Conservation (phyloP, 2,888 invertebrate genomes). For the Bedellia somnulentella region DNA sequence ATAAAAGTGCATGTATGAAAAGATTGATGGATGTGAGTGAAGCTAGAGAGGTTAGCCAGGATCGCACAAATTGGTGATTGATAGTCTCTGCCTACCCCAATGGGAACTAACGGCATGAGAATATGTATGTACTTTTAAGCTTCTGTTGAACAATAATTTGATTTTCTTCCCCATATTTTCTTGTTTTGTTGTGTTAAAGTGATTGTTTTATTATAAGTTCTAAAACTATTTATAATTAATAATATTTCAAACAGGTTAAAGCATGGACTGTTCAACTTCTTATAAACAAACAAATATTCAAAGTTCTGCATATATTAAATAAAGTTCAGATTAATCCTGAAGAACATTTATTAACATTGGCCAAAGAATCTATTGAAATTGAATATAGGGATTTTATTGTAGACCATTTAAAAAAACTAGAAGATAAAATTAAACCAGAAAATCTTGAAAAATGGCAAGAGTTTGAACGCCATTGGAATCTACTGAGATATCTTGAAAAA, state of each 20-base stretch:
- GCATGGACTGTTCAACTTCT: slow-evolving; percentile 66
- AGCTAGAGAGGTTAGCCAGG: too few species aligned
- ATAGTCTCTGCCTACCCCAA: too few species aligned
- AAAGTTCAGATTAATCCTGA: slow-evolving; percentile 64
- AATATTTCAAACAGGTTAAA: slow-evolving; percentile 65
- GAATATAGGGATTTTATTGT: slow-evolving; percentile 67
- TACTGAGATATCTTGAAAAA: slow-evolving; percentile 40
- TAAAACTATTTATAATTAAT: too few species aligned
- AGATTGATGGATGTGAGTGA: too few species aligned
- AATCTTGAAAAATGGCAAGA: slow-evolving; percentile 28
- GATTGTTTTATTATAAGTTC: too few species aligned
- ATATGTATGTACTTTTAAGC: too few species aligned
- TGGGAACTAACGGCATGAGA: too few species aligned
- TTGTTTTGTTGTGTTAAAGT: too few species aligned
- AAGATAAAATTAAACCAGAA: slow-evolving; percentile 32
- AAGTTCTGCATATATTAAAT: slow-evolving; percentile 65
- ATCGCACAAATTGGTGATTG: too few species aligned
- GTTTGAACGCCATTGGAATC: slow-evolving; percentile 45
- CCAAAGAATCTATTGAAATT: slow-evolving; percentile 59
- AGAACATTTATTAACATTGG: slow-evolving; percentile 58
- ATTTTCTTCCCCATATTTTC: too few species aligned
- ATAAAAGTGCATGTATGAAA: too few species aligned
- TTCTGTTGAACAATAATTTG: too few species aligned
- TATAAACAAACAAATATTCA: slow-evolving; percentile 64
- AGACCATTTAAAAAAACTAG: slow-evolving; percentile 61